A percentile compares a stretch with the other conserved stretches of the same genome.
phyloP scores from a whole-genome alignment of 2,797 vertebrate genomes.

The Catamblyrhynchus diadema region DNA sequence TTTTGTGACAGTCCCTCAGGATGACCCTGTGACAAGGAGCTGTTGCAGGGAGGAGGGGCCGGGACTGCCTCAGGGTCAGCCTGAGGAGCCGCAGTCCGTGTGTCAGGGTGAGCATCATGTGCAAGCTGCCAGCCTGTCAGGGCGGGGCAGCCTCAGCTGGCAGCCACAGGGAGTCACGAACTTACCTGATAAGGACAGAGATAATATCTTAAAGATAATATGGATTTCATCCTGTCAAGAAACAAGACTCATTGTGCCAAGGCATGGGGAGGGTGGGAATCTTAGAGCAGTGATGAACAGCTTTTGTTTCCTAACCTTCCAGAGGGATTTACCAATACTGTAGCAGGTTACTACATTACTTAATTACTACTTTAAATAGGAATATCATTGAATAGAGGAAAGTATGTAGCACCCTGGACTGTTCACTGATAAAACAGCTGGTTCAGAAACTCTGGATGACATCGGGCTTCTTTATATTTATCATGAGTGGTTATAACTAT shows the following conservation, averaged over 20 bases:
- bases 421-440: not conserved
- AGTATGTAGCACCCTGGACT: not conserved
- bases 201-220: not conserved
- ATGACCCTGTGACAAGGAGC: not conserved
- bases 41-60: not conserved
- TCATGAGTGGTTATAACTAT: not conserved
- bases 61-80: not conserved
- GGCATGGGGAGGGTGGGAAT: not conserved
- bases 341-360: not conserved
- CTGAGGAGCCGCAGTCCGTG: not conserved
- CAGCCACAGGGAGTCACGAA: not conserved
- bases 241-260: not conserved
- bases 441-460: not conserved
- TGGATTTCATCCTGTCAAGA: not conserved
- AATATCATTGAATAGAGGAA: not conserved
- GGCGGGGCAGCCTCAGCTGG: not conserved
- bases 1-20: not conserved
- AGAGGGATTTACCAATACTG: not conserved
- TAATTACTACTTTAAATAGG: not conserved
- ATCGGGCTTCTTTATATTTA: not conserved
- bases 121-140: not conserved
- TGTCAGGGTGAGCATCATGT: fast-evolving
- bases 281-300: not conserved
- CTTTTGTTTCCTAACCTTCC: not conserved
- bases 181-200: not conserved